A percentile compares a stretch with the other conserved stretches of the same genome.
These are phyloP conservation scores for Chelidonichthys spinosus DNA, from an alignment of 2,797 vertebrate genomes.

Conservation along the genomic window DNA sequence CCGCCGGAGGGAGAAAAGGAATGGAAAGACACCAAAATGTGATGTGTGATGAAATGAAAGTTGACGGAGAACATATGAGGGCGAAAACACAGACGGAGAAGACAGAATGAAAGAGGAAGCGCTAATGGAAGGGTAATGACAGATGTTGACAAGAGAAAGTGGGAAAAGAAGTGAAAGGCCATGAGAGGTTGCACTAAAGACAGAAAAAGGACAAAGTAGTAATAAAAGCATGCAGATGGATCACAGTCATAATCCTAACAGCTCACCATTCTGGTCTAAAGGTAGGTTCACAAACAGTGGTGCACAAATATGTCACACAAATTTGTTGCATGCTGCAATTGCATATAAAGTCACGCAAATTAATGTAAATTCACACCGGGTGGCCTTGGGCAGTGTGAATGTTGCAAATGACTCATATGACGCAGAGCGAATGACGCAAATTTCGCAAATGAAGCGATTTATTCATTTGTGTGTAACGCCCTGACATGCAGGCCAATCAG, in stretches of 20 bases:
- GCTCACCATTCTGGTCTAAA: neutral
- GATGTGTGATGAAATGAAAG: constrained; percentile 29
- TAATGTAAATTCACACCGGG: no score
- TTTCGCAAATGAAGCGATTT: no score
- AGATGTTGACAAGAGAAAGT: constrained; percentile 78
- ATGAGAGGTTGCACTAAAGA: constrained; percentile 76
- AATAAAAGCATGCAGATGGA: constrained; percentile 41
- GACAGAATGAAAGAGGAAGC: constrained; percentile 42
- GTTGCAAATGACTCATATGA: no score
- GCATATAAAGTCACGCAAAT: no score
- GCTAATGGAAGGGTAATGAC: constrained; percentile 25
- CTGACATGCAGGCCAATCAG: no score
- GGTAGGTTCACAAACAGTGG: no score
- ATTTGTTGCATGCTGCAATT: no score
- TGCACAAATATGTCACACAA: no score
- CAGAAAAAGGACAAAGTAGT: constrained; percentile 58
- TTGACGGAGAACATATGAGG: constrained; percentile 43
- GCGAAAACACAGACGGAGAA: constrained; percentile 30
- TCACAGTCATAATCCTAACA: neutral
- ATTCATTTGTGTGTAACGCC: no score
- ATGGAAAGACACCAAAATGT: constrained; percentile 47
- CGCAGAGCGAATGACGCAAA: no score
- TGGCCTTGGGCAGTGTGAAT: no score
- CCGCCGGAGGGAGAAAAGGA: neutral
- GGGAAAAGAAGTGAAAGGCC: constrained; percentile 79